phyloP scores from a whole-genome alignment of 2,888 invertebrate genomes.

The Tachina grossa region DNA sequence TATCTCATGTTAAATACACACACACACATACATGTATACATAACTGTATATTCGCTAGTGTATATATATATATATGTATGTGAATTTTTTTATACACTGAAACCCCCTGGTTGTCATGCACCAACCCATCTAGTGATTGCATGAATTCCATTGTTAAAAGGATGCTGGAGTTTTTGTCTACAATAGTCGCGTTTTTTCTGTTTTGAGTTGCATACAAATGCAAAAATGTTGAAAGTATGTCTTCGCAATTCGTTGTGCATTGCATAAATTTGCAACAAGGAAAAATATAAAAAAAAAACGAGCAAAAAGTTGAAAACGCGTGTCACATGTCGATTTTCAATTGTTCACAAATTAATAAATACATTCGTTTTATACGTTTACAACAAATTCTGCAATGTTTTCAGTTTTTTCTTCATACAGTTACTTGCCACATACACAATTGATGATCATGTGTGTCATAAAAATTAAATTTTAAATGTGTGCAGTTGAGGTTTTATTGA shows the following conservation, averaged over 20 bases:
- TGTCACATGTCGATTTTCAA: constrained; percentile 81
- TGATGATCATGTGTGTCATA: constrained; percentile 58
- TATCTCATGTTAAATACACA: constrained; percentile 64
- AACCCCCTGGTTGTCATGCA: constrained; percentile 25
- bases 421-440: constrained; percentile 48
- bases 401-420: constrained; percentile 3
- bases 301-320: constrained; percentile 76
- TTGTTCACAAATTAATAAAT: constrained; percentile 82
- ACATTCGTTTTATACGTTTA: constrained; percentile 49
- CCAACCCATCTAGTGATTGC: constrained; percentile 26
- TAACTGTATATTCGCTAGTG: neutral
- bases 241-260: constrained; percentile 63
- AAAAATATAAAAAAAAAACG: constrained; percentile 48
- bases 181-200: constrained; percentile 12
- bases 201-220: constrained; percentile 28
- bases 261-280: constrained; percentile 66
- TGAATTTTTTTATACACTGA: neutral
- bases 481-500: constrained; percentile 21
- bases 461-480: constrained; percentile 46
- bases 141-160: constrained; percentile 55
- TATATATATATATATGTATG: no score
- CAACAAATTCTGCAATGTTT: constrained; percentile 34
- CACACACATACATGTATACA: constrained; percentile 2
- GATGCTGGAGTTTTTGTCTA: constrained; percentile 33
- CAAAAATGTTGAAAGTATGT: constrained; percentile 50